Evolutionary conservation across 2,888 invertebrate species (phyloP).

Genomic region (Rhopalosiphum nymphaeae): DNA sequence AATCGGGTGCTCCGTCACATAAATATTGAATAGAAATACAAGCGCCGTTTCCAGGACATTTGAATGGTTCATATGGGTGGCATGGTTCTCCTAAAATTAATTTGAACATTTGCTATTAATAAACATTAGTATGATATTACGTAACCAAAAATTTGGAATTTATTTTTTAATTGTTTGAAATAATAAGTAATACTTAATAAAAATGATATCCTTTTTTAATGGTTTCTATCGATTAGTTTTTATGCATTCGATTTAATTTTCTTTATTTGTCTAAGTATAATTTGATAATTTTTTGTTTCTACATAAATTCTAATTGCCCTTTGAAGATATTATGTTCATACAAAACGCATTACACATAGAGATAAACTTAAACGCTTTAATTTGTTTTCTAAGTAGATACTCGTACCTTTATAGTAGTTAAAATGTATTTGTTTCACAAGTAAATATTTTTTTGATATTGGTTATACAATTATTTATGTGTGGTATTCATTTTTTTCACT

Average conservation of each 20-base stretch:
- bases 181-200: not conserved
- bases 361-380: not conserved
- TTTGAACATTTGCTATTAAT: not conserved
- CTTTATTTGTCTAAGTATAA: not conserved
- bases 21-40: slow-evolving; percentile 97
- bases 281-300: not conserved
- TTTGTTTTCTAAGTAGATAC: not conserved
- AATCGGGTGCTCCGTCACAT: slow-evolving; percentile 94
- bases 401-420: not conserved
- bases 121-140: not conserved
- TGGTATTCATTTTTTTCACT: not conserved
- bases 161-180: not conserved
- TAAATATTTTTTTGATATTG: not conserved
- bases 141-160: not conserved
- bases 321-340: not conserved
- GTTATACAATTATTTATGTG: not conserved
- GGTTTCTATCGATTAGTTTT: not conserved
- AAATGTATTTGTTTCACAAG: not conserved
- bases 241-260: not conserved
- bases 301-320: not conserved
- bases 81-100: slow-evolving; percentile 72
- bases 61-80: slow-evolving; percentile 96
- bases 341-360: not conserved
- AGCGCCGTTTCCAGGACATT: slow-evolving; percentile 92
- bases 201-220: not conserved